phyloP scores from a whole-genome alignment of 2,888 invertebrate genomes.

The Trichogramma evanescens region DNA sequence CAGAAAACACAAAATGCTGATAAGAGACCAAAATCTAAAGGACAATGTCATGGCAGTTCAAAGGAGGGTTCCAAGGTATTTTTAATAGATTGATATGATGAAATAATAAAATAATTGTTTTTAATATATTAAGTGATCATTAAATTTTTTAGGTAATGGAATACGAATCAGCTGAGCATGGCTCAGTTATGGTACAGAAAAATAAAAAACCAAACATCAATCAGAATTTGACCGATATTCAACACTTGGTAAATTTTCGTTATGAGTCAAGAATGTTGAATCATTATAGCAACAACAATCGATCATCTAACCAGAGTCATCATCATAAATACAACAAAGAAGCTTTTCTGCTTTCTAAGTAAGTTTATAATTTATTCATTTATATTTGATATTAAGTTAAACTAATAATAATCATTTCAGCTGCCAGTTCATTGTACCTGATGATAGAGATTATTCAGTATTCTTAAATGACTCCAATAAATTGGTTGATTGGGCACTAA shows the following conservation, averaged over 20 bases:
- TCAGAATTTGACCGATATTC: slow-evolving; percentile 37
- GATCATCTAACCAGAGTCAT: slow-evolving; percentile 40
- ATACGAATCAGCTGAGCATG: slow-evolving; percentile 63
- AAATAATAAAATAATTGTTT: background rate
- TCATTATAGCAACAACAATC: slow-evolving; percentile 35
- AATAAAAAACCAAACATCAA: slow-evolving; percentile 89
- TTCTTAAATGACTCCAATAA: slow-evolving; percentile 79
- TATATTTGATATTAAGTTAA: background rate
- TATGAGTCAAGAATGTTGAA: slow-evolving; percentile 47
- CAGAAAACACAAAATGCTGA: slow-evolving; percentile 63
- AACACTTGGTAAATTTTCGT: slow-evolving; percentile 81
- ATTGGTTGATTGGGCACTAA: slow-evolving; percentile 82
- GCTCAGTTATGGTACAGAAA: slow-evolving; percentile 75
- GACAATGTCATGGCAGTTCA: slow-evolving; percentile 58
- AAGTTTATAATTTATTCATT: slow-evolving; percentile 25
- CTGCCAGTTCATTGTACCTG: slow-evolving; percentile 91
- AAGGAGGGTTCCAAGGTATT: slow-evolving; percentile 61
- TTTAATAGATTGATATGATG: background rate
- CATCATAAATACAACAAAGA: slow-evolving; percentile 83
- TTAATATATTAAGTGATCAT: background rate
- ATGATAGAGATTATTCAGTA: slow-evolving; percentile 69
- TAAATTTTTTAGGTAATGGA: slow-evolving; percentile 46
- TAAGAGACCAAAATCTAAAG: slow-evolving; percentile 67
- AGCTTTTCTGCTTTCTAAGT: slow-evolving; percentile 91
- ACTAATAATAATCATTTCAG: slow-evolving; percentile 49